phyloP scores from a whole-genome alignment of 2,888 invertebrate genomes.

The Osmoderma eremita region DNA sequence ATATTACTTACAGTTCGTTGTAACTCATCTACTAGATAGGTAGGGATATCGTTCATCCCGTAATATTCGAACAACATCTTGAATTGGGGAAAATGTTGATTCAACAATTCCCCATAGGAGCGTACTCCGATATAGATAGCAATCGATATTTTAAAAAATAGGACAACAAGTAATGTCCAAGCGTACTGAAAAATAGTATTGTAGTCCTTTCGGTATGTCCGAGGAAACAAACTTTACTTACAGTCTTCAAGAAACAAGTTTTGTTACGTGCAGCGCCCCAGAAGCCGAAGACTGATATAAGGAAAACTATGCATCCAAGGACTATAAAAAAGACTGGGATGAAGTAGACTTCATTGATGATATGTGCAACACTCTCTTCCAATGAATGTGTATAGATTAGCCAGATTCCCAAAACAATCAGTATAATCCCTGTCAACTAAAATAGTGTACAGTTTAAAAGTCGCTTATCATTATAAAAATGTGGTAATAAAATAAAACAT shows the following conservation, averaged over 20 bases:
- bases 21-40: constrained; percentile 6
- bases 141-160: constrained; percentile 19
- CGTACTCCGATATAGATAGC: constrained; percentile 12
- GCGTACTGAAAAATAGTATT: constrained; percentile 20
- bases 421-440: background rate
- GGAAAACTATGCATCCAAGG: background rate
- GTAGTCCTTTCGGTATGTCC: too few species aligned
- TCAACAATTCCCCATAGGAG: constrained; percentile 3
- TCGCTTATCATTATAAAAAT: too few species aligned
- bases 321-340: background rate
- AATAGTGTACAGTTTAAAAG: too few species aligned
- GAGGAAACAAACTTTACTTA: background rate
- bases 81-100: background rate
- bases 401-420: constrained; percentile 15
- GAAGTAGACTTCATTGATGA: background rate
- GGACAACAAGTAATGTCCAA: constrained; percentile 5
- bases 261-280: constrained; percentile 3
- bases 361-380: background rate
- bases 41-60: background rate
- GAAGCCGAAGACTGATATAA: constrained; percentile 3
- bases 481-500: too few species aligned
- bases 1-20: constrained; percentile 18
- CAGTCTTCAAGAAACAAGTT: background rate
- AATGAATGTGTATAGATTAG: background rate
- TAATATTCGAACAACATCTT: constrained; percentile 4